Evolutionary conservation across 2,797 vertebrate species (phyloP), one percentile per base, ranked within the genome.

Genomic region (Hybognathus amarus): DNA sequence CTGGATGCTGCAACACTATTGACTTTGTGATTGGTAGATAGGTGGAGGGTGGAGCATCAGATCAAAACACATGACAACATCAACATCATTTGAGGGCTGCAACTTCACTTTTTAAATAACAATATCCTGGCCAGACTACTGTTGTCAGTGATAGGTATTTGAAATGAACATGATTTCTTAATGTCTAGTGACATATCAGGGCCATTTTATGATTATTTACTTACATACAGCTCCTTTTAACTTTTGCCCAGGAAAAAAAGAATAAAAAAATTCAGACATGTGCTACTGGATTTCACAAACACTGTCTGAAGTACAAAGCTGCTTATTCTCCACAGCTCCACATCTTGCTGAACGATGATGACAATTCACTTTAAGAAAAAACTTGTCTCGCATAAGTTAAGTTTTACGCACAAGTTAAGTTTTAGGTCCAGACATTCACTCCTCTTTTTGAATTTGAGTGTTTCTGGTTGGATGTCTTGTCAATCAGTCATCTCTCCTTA

Each of bases 331-430:
- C 18, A 79, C 30, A 38, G 12, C 11, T n/a, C 30, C 33, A 64
- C 33, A 12, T 73, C 67, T 64, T 13, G 13, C 68, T 61, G 47
- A n/a, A 30, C 24, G 6, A 78, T 70, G 15, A 64, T 40, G 5
- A 73, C 30, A 67, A 74, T 68, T 40, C 63, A 74, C 50, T 66
- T 54, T 15, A 40, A 18, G 61, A 22, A 79, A 36, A 27, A 24
- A 73, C 13, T 8, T 18, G 7, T 36, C 27, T 11, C 73, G 36
- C 15, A 67, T 47, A 52, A 36, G 45, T 73, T 24, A 73, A 50
- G 3, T 54, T 74, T 54, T 54, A n/a, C 73, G 36, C 15, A 67
- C 47, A 52, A 36, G 45, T 73, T 24, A 73, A 50, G 3, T 80
- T 59, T 71, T 59, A 61, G 52, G 12, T 5, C 20, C 24, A 80